Percentiles rank a stretch among this genome's conserved stretches.
These are phyloP conservation scores for Axinella damicornis DNA, from an alignment of 37 sponge, comb jelly and placozoan genomes.

Conservation along the genomic window DNA sequence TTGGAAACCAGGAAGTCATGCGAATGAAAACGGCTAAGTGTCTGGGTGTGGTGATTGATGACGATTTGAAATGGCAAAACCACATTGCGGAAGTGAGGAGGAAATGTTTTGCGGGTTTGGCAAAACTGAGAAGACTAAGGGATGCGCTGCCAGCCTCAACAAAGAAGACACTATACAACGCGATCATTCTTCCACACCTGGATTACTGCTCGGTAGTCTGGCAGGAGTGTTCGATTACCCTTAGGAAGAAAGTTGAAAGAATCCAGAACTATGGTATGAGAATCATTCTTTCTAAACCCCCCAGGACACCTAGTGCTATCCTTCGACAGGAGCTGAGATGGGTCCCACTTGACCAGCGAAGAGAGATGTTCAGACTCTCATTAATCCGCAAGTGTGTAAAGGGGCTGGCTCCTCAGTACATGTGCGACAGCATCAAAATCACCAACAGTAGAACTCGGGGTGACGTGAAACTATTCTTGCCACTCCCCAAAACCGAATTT, in stretches of 20 bases:
- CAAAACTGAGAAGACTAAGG: conserved; percentile 3
- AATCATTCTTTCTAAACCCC: no score
- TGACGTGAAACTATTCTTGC: no score
- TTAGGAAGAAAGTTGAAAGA: background rate
- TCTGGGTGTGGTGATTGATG: conserved; percentile 24
- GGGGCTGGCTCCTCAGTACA: no score
- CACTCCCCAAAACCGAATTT: no score
- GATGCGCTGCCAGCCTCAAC: background rate
- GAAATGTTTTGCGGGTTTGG: conserved; percentile 3
- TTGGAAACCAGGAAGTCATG: background rate
- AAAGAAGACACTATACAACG: conserved; percentile 13
- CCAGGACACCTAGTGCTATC: no score
- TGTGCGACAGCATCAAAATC: no score
- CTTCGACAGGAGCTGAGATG: no score
- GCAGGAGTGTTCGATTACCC: conserved; percentile 12
- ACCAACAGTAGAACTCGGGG: no score
- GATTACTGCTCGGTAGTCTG: conserved; percentile 30
- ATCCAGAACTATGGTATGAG: conserved; percentile 8
- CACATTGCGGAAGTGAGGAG: conserved; percentile 16
- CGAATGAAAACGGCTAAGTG: conserved; percentile 3
- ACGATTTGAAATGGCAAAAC: conserved; percentile 14
- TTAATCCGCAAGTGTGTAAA: no score
- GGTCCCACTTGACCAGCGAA: no score
- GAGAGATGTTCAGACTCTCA: no score
- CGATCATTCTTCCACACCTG: conserved; percentile 5